Evolutionary conservation across 2,888 invertebrate genomes (phyloP).

Genomic region (Malthinus flaveolus): DNA sequence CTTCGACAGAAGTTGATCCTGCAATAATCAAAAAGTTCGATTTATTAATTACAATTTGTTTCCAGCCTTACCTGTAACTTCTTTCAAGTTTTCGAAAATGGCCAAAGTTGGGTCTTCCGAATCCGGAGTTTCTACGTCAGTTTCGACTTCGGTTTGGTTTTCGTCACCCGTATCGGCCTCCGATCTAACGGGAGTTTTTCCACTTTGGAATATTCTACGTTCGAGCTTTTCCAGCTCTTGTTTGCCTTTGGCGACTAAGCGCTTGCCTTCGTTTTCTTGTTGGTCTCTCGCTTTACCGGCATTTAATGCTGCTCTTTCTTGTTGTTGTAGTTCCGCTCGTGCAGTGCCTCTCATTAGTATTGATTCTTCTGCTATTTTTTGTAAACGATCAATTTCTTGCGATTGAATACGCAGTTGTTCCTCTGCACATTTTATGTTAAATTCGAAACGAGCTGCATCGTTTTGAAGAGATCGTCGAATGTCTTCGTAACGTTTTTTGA

Average conservation of each 20-base stretch:
- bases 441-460: constrained; percentile 75
- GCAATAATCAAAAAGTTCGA: constrained; percentile 15
- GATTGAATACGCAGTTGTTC: constrained; percentile 69
- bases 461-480: constrained; percentile 71
- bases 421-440: constrained; percentile 70
- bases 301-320: constrained; percentile 70
- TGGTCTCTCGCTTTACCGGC: constrained; percentile 68
- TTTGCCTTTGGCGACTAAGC: constrained; percentile 71
- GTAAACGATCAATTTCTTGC: constrained; percentile 73
- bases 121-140: constrained; percentile 16
- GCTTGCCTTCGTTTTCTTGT: constrained; percentile 66
- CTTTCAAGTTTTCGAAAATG: constrained; percentile 73
- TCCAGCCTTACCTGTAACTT: constrained; percentile 64
- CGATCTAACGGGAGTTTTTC: constrained; percentile 48
- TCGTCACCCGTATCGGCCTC: constrained; percentile 48
- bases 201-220: constrained; percentile 72
- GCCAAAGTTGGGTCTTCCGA: constrained; percentile 62
- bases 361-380: constrained; percentile 74
- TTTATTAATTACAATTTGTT: neutral
- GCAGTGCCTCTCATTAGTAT: constrained; percentile 71
- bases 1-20: constrained; percentile 75
- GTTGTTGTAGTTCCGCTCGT: constrained; percentile 67
- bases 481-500: constrained; percentile 74
- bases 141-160: constrained; percentile 9
- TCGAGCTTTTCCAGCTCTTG: constrained; percentile 76